A percentile compares a stretch with the other conserved stretches of the same genome.
These are phyloP conservation scores for Ia io DNA, from an alignment of 2,113 vertebrate species.

Conservation along the genomic window DNA sequence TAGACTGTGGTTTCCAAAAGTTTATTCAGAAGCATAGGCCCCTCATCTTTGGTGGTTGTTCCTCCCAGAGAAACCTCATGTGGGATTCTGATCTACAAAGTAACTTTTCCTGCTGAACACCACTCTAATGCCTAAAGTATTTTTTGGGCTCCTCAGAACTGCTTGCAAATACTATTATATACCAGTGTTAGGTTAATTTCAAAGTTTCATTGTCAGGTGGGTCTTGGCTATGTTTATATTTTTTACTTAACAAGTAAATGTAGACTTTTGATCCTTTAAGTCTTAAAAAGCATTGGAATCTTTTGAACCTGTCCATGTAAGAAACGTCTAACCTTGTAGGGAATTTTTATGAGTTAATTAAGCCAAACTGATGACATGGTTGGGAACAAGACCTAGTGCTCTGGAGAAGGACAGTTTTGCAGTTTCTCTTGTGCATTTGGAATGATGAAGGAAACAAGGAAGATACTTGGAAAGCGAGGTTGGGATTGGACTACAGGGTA, in stretches of 20 bases:
- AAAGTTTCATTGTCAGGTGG: conserved; percentile 20
- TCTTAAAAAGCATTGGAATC: neutral
- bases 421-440: neutral
- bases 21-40: neutral
- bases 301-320: neutral
- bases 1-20: neutral
- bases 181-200: neutral
- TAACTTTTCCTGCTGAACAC: neutral
- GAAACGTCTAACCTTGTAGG: neutral
- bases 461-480: neutral
- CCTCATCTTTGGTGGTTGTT: neutral
- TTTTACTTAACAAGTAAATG: neutral
- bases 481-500: neutral
- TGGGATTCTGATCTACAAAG: neutral
- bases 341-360: neutral
- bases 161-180: neutral
- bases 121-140: neutral
- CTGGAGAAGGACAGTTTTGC: neutral
- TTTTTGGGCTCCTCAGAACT: neutral
- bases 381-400: neutral
- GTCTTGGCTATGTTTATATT: neutral
- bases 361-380: neutral
- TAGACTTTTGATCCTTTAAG: neutral
- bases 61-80: neutral
- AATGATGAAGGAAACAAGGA: neutral